Percentiles rank a stretch among this genome's conserved stretches.
Conservation (phyloP, 1,140 invertebrate genomes). For the Drosophila eugracilis region DNA sequence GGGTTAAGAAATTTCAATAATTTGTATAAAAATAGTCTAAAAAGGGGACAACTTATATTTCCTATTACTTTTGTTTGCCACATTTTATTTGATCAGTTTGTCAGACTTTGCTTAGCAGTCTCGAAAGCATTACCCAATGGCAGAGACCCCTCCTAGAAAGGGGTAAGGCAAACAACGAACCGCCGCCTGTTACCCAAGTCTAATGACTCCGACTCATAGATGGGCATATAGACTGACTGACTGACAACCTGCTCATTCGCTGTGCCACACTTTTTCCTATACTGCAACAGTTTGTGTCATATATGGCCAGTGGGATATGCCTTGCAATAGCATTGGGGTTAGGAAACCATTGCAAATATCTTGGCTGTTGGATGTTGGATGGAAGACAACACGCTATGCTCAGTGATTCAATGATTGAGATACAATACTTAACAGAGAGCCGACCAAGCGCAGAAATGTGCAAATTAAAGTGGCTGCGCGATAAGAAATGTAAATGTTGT, state of each 20-base stretch:
- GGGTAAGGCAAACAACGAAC: background rate
- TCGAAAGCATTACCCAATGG: constrained; percentile 9
- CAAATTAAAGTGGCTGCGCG: constrained; percentile 60
- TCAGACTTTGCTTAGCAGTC: background rate
- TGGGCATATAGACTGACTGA: constrained; percentile 40
- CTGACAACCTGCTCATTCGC: constrained; percentile 57
- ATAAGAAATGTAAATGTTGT: constrained; percentile 72
- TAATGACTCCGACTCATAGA: constrained; percentile 35
- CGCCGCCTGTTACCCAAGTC: constrained; percentile 14
- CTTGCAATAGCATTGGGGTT: constrained; percentile 67
- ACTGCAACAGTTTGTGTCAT: constrained; percentile 47
- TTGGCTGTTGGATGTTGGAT: constrained; percentile 29
- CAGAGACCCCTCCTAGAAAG: background rate
- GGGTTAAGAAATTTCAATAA: background rate
- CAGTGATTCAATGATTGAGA: constrained; percentile 43
- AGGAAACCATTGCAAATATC: constrained; percentile 66
- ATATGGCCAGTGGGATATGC: constrained; percentile 63
- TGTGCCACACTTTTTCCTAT: constrained; percentile 57
- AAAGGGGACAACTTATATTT: too few species aligned
- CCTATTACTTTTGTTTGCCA: background rate
- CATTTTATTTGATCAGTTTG: constrained; percentile 13
- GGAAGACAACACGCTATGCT: constrained; percentile 65
- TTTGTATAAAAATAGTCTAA: too few species aligned
- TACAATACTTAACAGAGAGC: constrained; percentile 46
- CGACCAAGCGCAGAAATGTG: constrained; percentile 53